Evolutionary conservation across 2,797 vertebrate genomes (phyloP).

Genomic region (Lepus oiostolus): DNA sequence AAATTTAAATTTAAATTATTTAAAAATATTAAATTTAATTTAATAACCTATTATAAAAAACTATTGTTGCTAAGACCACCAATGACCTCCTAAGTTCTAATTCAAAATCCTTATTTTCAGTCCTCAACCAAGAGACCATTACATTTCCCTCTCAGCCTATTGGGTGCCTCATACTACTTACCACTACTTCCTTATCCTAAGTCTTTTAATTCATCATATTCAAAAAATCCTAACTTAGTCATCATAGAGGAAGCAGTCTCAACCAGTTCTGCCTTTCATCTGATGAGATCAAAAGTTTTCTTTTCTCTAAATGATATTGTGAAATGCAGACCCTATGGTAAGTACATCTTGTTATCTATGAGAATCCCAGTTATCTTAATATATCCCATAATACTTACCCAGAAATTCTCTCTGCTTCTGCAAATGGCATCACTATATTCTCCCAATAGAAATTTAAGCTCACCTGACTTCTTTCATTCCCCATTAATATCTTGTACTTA

Average conservation of each 20-base stretch:
- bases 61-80: not conserved
- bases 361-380: not conserved
- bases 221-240: not conserved
- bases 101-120: not conserved
- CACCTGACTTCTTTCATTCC: not conserved
- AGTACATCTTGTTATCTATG: not conserved
- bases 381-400: not conserved
- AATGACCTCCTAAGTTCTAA: not conserved
- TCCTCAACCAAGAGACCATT: not conserved
- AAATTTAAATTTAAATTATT: too few species aligned
- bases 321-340: not conserved
- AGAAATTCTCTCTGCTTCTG: not conserved
- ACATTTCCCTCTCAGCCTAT: not conserved
- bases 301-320: not conserved
- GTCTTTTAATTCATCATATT: not conserved
- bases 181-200: not conserved
- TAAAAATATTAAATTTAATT: too few species aligned
- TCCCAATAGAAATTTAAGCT: not conserved
- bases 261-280: not conserved
- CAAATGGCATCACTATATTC: not conserved
- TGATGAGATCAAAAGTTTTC: not conserved
- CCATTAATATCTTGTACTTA: not conserved
- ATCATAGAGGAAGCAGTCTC: not conserved
- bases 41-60: constrained; percentile 1
- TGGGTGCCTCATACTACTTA: not conserved